Evolutionary conservation across 2,113 vertebrate species (phyloP).

Genomic region (Arothron firmamentum): DNA sequence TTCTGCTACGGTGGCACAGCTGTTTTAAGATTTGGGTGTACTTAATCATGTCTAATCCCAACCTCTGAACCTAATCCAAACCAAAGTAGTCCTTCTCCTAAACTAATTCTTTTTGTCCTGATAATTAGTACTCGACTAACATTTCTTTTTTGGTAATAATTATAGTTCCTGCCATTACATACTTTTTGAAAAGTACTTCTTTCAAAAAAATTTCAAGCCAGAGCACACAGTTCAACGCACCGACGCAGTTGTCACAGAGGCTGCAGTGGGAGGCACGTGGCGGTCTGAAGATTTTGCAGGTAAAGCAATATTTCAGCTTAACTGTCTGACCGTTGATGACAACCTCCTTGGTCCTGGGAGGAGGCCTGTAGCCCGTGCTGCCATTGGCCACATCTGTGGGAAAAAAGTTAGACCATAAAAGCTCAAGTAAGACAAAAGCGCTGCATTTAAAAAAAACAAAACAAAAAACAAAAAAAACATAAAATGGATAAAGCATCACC

Average conservation of each 20-base stretch:
- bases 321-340: slow-evolving; percentile 95
- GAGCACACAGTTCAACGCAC: slow-evolving; percentile 68
- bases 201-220: neutral
- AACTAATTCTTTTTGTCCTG: no score
- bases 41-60: no score
- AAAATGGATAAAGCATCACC: no score
- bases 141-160: no score
- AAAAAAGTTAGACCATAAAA: slow-evolving; percentile 15
- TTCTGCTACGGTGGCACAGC: no score
- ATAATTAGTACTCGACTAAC: no score
- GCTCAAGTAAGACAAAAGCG: neutral
- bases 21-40: no score
- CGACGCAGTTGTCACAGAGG: slow-evolving; percentile 99
- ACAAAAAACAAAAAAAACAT: neutral
- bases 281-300: slow-evolving; percentile 98
- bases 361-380: slow-evolving; percentile 89
- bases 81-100: no score
- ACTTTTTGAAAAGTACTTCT: neutral
- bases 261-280: slow-evolving; percentile 97
- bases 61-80: no score
- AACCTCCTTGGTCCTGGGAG: slow-evolving; percentile 95
- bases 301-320: slow-evolving; percentile 98
- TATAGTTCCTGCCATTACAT: neutral
- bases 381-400: slow-evolving; percentile 88
- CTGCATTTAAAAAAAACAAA: neutral